These are phyloP conservation scores for Decapterus maruadsi DNA, from an alignment of 2,797 vertebrate species.

Conservation along the genomic window DNA sequence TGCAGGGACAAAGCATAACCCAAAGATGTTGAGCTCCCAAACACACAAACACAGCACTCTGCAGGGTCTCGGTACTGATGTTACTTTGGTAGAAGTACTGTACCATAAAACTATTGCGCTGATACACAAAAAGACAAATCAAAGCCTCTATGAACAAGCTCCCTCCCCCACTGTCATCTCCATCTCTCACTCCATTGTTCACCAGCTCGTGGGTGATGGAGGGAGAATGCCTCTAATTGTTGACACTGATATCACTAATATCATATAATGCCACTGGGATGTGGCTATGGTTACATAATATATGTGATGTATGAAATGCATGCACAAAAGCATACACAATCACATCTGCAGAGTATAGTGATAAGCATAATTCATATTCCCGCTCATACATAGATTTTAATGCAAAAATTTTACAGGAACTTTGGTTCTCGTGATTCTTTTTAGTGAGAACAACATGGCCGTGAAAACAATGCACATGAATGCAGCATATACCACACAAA, in stretches of 20 bases:
- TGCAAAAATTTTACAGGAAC: neutral
- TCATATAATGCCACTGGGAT: neutral
- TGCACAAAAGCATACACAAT: neutral
- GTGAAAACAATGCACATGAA: slow-evolving; percentile 36
- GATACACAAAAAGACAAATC: neutral
- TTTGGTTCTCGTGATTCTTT: neutral
- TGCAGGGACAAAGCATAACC: neutral
- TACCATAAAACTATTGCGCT: neutral
- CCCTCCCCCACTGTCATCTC: neutral
- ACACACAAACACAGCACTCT: slow-evolving; percentile 3
- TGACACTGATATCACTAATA: neutral
- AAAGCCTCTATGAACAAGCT: neutral
- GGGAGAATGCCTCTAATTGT: neutral
- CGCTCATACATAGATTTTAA: neutral
- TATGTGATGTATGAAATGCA: neutral
- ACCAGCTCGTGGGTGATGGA: neutral
- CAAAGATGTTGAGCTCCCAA: neutral
- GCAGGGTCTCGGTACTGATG: neutral
- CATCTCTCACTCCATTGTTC: neutral
- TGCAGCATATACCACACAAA: slow-evolving; percentile 36
- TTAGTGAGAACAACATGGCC: slow-evolving; percentile 2
- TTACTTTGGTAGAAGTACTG: neutral
- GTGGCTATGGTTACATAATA: too few relatives aligned
- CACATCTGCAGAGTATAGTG: neutral
- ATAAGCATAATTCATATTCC: neutral